phyloP scores from a whole-genome alignment of 2,888 invertebrate genomes.

The Sericinus montela region DNA sequence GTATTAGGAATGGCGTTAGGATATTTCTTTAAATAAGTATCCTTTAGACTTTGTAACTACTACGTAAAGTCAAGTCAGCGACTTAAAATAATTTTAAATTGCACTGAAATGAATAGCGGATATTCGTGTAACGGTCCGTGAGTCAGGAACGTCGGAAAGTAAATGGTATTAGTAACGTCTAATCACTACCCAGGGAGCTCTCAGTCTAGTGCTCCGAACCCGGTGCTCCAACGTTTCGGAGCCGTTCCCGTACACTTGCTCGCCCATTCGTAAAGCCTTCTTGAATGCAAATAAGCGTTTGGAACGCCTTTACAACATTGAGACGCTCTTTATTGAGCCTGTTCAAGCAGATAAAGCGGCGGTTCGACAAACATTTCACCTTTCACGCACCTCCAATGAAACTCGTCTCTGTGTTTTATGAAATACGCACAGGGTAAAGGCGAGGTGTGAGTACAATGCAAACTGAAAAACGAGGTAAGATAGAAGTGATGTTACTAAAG shows the following conservation, averaged over 20 bases:
- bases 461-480: slow-evolving; percentile 13
- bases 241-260: slow-evolving; percentile 65
- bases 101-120: slow-evolving; percentile 65
- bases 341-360: slow-evolving; percentile 60
- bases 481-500: slow-evolving; percentile 20
- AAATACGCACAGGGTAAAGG: slow-evolving; percentile 22
- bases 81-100: slow-evolving; percentile 63
- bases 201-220: slow-evolving; percentile 48
- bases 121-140: slow-evolving; percentile 68
- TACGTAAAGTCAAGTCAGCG: slow-evolving; percentile 18
- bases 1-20: too few species aligned
- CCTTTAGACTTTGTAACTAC: neutral
- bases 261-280: slow-evolving; percentile 65
- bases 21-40: too few species aligned
- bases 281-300: slow-evolving; percentile 77
- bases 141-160: slow-evolving; percentile 73
- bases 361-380: slow-evolving; percentile 50
- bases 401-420: slow-evolving; percentile 16
- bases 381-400: slow-evolving; percentile 34
- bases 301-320: slow-evolving; percentile 71
- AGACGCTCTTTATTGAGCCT: slow-evolving; percentile 70
- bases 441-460: slow-evolving; percentile 18
- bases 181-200: slow-evolving; percentile 75
- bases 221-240: slow-evolving; percentile 43
- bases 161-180: slow-evolving; percentile 77